Percentiles rank a stretch among this genome's conserved stretches.
Conservation (phyloP, 1,140 invertebrate genomes). For the Atta colombica region DNA sequence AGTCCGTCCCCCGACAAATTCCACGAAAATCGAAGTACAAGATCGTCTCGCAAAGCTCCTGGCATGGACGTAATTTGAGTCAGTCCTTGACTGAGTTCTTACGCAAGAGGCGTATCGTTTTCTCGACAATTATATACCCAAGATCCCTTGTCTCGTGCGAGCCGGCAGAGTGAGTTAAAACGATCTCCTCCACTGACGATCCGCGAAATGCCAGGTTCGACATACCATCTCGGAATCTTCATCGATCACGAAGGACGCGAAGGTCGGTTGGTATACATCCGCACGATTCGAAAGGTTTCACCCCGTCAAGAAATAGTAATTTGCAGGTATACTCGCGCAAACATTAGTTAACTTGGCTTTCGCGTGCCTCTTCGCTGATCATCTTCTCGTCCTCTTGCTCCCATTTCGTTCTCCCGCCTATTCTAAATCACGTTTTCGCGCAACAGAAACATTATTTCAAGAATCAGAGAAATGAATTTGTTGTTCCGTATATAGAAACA, state of each 20-base stretch:
- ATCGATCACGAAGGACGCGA: conserved; percentile 66
- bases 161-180: conserved; percentile 42
- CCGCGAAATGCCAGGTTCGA: conserved; percentile 64
- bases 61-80: conserved; percentile 29
- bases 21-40: conserved; percentile 62
- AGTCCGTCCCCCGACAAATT: conserved; percentile 43
- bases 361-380: conserved; percentile 20
- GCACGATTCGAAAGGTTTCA: conserved; percentile 42
- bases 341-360: conserved; percentile 43
- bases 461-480: not conserved
- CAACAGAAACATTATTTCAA: not conserved
- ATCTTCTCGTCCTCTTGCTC: not conserved
- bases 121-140: conserved; percentile 67
- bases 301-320: conserved; percentile 61
- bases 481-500: conserved; percentile 28
- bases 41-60: conserved; percentile 31
- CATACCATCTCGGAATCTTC: conserved; percentile 26
- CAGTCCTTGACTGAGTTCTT: conserved; percentile 68
- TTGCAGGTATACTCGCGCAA: conserved; percentile 57
- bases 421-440: conserved; percentile 5
- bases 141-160: conserved; percentile 38
- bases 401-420: not conserved
- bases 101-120: conserved; percentile 60
- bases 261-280: conserved; percentile 30
- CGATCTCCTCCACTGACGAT: conserved; percentile 50